These are phyloP conservation scores for Hydrochoerus hydrochaeris DNA, from an alignment of 2,113 vertebrate species.

Conservation along the genomic window DNA sequence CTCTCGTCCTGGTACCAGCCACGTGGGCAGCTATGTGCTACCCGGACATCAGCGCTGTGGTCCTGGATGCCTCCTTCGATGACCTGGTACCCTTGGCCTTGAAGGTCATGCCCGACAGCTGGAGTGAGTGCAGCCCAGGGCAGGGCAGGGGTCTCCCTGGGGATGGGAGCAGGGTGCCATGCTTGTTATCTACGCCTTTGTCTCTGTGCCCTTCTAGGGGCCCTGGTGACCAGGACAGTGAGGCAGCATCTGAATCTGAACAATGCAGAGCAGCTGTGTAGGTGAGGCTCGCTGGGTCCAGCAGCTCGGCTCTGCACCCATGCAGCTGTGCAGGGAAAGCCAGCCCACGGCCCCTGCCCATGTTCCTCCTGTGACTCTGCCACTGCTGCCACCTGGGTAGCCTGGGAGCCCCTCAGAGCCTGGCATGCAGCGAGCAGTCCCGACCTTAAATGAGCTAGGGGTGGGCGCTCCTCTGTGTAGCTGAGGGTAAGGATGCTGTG, in stretches of 20 bases:
- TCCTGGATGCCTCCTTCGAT: conserved; percentile 95
- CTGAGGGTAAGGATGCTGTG: neutral
- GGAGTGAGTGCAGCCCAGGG: conserved; percentile 89
- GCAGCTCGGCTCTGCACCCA: accelerated
- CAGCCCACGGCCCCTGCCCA: neutral
- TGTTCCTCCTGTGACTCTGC: neutral
- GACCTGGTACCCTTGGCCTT: conserved; percentile 94
- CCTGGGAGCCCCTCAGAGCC: neutral
- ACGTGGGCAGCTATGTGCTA: conserved; percentile 96
- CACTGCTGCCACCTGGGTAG: neutral
- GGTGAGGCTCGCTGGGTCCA: conserved; percentile 80
- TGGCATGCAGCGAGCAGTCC: neutral
- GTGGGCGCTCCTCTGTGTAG: neutral
- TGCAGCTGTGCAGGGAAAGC: neutral
- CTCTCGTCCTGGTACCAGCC: conserved; percentile 81
- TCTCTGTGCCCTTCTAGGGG: conserved; percentile 82
- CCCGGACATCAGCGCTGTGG: conserved; percentile 90
- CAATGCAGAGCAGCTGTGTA: conserved; percentile 94
- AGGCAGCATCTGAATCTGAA: conserved; percentile 95
- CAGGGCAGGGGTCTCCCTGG: neutral
- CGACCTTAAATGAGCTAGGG: too few relatives aligned
- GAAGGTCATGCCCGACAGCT: conserved; percentile 96
- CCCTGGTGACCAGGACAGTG: conserved; percentile 93
- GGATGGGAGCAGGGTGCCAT: neutral
- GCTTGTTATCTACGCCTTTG: too few relatives aligned